Percentiles rank a stretch among this genome's conserved stretches.
Conservation (phyloP, 2,113 vertebrate genomes). For the Scomber japonicus region DNA sequence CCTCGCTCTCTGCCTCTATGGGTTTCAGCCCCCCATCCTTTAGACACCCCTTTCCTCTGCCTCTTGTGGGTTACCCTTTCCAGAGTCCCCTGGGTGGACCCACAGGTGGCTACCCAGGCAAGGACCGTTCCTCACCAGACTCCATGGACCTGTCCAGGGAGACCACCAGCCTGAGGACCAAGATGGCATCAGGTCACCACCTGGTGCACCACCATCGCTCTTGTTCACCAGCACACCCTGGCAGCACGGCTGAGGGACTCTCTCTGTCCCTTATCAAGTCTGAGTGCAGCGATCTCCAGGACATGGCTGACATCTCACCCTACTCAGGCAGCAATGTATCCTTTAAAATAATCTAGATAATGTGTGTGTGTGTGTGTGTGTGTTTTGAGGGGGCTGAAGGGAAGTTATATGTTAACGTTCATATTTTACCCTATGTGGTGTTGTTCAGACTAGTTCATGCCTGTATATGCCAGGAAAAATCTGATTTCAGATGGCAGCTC, state of each 20-base stretch:
- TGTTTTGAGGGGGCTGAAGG: conserved; percentile 15
- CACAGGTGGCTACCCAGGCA: conserved; percentile 91
- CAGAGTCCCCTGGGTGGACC: conserved; percentile 93
- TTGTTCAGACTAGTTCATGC: conserved; percentile 23
- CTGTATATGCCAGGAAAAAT: conserved; percentile 15
- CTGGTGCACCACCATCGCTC: conserved; percentile 91
- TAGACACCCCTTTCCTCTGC: conserved; percentile 95
- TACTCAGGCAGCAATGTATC: conserved; percentile 99
- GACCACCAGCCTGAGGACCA: conserved; percentile 96
- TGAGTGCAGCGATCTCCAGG: conserved; percentile 96
- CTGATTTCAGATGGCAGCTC: conserved; percentile 43
- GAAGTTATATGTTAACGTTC: conserved; percentile 16
- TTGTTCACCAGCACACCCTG: conserved; percentile 93
- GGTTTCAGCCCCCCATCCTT: conserved; percentile 96
- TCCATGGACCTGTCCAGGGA: conserved; percentile 97
- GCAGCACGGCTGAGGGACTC: conserved; percentile 93
- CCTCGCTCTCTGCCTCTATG: conserved; percentile 92
- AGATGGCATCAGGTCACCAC: conserved; percentile 95
- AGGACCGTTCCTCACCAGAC: conserved; percentile 94
- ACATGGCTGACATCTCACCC: conserved; percentile 98
- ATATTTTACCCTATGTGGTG: conserved; percentile 21
- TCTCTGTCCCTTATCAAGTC: conserved; percentile 98
- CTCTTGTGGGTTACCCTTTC: conserved; percentile 97
- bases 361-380: background rate
- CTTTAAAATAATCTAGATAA: conserved; percentile 81